A percentile compares a stretch with the other conserved stretches of the same genome.
phyloP scores from a whole-genome alignment of 2,113 vertebrate species.

The Chitala chitala region DNA sequence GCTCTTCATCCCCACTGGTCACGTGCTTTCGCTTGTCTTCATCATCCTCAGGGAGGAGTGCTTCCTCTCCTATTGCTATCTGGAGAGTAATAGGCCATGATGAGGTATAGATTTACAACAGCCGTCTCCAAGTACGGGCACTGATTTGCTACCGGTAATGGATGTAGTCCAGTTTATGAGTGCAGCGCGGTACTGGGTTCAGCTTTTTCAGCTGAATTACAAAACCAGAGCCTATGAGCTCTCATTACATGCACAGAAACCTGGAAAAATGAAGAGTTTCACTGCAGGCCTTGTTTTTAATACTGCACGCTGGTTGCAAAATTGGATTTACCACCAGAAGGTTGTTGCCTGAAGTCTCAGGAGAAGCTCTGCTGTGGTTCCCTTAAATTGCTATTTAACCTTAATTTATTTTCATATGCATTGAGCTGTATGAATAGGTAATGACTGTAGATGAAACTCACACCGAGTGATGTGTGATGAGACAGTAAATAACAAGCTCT shows the following conservation, averaged over 20 bases:
- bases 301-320: neutral
- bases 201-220: neutral
- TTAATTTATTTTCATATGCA: conserved; percentile 1
- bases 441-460: neutral
- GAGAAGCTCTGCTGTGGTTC: neutral
- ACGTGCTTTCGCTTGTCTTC: no score
- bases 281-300: neutral
- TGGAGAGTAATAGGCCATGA: neutral
- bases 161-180: neutral
- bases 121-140: neutral
- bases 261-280: neutral
- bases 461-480: neutral
- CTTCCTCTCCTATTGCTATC: no score
- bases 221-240: neutral
- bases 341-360: neutral
- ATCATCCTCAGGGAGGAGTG: no score
- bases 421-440: neutral
- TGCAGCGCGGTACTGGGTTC: neutral
- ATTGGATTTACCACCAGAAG: neutral
- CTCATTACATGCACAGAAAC: neutral
- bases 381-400: neutral
- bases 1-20: neutral
- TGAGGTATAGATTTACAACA: neutral
- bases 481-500: conserved; percentile 15
- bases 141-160: neutral